phyloP scores from a whole-genome alignment of 2,888 invertebrate species.

The Chirona hameri region DNA sequence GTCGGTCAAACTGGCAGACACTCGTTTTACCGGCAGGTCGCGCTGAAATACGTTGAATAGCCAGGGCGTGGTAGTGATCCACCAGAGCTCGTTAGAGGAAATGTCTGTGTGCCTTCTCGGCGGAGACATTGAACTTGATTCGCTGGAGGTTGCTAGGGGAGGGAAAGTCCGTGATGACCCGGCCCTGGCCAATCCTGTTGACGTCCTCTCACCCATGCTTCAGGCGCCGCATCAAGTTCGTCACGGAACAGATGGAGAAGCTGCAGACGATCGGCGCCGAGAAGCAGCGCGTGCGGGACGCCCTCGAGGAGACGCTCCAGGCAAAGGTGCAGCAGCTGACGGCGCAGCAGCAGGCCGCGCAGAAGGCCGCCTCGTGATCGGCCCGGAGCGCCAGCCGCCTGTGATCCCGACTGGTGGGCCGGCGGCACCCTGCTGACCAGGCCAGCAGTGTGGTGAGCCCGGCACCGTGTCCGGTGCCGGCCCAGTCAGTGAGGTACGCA shows the following conservation, averaged over 20 bases:
- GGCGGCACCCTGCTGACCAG: background rate
- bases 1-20: too few relatives aligned
- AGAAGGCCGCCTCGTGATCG: slow-evolving; percentile 7
- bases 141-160: too few relatives aligned
- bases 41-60: too few relatives aligned
- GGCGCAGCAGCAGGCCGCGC: background rate
- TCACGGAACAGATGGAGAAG: slow-evolving; percentile 92
- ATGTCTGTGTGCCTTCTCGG: too few relatives aligned
- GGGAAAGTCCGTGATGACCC: too few relatives aligned
- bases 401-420: background rate
- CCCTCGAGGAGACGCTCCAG: slow-evolving; percentile 23
- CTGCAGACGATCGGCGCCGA: slow-evolving; percentile 76
- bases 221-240: slow-evolving; percentile 57
- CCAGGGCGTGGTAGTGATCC: too few relatives aligned
- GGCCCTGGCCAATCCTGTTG: too few relatives aligned
- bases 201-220: too few relatives aligned
- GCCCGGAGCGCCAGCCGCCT: background rate
- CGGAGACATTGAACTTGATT: too few relatives aligned
- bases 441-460: background rate
- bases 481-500: background rate
- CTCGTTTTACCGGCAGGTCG: too few relatives aligned
- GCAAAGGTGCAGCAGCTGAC: background rate
- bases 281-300: slow-evolving; percentile 56
- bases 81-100: too few relatives aligned
- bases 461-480: background rate